These are phyloP conservation scores for Chaenogobius annularis DNA, from an alignment of 2,113 vertebrate species.

Conservation along the genomic window DNA sequence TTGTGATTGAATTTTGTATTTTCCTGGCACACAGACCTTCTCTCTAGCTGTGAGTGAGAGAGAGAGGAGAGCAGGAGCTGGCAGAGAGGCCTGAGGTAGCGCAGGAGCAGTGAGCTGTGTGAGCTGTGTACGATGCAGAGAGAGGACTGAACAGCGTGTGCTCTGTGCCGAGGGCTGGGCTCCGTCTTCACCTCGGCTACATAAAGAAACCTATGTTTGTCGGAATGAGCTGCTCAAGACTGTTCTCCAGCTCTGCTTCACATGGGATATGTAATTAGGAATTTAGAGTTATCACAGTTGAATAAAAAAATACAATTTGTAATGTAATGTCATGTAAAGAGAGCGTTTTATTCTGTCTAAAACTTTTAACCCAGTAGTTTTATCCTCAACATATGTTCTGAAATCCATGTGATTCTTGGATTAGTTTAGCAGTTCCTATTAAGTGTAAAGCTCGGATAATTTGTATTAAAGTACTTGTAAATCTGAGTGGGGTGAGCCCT, in stretches of 20 bases:
- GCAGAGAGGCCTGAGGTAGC: constrained; percentile 35
- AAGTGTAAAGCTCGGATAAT: no score
- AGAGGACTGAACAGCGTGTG: constrained; percentile 50
- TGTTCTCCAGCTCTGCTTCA: neutral
- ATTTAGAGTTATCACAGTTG: neutral
- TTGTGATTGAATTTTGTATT: constrained; percentile 42
- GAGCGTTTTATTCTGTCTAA: no score
- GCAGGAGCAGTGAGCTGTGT: constrained; percentile 26
- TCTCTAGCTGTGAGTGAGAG: constrained; percentile 20
- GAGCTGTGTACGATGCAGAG: neutral
- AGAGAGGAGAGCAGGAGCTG: constrained; percentile 29
- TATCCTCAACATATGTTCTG: no score
- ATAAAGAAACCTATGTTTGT: constrained; percentile 53
- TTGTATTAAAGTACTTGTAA: no score
- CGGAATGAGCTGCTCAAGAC: constrained; percentile 11
- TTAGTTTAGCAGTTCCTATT: neutral
- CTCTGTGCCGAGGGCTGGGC: constrained; percentile 38
- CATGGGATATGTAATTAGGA: neutral
- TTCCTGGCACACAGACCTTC: constrained; percentile 22
- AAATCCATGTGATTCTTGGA: neutral
- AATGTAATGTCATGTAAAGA: no score
- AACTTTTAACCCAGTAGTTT: no score
- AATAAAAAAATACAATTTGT: no score
- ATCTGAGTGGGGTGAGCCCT: no score
- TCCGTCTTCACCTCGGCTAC: constrained; percentile 33